Evolutionary conservation across 1,140 invertebrate species (phyloP), one percentile per base, ranked within the genome.

Genomic region (Apolygus lucorum): DNA sequence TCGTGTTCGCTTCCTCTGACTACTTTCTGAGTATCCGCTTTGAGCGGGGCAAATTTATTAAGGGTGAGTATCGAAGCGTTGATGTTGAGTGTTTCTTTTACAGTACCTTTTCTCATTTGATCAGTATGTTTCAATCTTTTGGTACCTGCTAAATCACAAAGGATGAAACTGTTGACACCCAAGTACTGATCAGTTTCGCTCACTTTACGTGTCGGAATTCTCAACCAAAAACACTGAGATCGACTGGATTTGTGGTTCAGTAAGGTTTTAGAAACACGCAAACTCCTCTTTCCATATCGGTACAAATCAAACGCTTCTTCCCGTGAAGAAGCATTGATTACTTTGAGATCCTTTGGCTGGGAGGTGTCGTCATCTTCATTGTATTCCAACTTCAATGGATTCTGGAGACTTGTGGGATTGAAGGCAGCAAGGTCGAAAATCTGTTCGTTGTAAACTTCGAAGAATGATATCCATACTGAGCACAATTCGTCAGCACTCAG

Each of bases 241-340:
- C 54, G 8, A 21, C 54, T 59, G 8, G 54, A 59, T 11, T 59
- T 59, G 4, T 21, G 11, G 22, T 59, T 59, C 54, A 59, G 22
- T 11, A 11, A 59, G 2, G 54, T 59, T 4, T 4, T 17, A 11
- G 54, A 11, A 59, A 59, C 22, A 24, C 22, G 54, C 22, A 59
- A 22, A 21, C 22, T 59, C 22, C 22, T 59, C 4, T 14, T 59
- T 4, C 54, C 54, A 24, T 17, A 59, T 21, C 54, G 8, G 22
- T 59, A 59, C 22, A 59, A 22, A 59, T 59, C 54, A 22, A 11
- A 59, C 8, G 54, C 54, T 22, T 59, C 54, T 59, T 59, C 22
- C 54, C 54, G 54, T 59, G 22, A 4, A 13, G 13, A 21, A 13
- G 11, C 2, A 21, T 11, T 17, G 22, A 8, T 17, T 8, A 17